A percentile compares a stretch with the other conserved stretches of the same genome.
phyloP scores from a whole-genome alignment of 2,797 vertebrate genomes.

The Hylomyscus alleni region DNA sequence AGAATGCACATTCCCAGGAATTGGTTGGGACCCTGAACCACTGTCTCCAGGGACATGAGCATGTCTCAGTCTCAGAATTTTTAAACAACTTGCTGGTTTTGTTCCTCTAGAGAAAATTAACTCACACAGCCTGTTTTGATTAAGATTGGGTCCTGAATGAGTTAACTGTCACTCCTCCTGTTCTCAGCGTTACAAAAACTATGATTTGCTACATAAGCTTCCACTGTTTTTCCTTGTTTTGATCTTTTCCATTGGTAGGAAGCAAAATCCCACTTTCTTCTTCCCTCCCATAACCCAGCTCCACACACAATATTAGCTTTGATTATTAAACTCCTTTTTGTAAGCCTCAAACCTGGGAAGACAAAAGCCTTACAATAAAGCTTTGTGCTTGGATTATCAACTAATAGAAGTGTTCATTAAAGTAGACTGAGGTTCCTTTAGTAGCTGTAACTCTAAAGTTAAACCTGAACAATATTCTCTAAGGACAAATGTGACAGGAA shows the following conservation, averaged over 20 bases:
- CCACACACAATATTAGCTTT: not conserved
- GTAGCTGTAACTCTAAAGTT: constrained; percentile 1
- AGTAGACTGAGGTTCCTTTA: not conserved
- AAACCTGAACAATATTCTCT: constrained; percentile 30
- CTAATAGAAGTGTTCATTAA: not conserved
- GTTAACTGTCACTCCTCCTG: not conserved
- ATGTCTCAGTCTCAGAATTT: constrained; percentile 23
- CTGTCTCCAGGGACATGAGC: not conserved
- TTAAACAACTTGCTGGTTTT: not conserved
- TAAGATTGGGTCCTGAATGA: not conserved
- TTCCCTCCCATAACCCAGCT: not conserved
- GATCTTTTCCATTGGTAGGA: not conserved
- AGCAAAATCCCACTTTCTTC: not conserved
- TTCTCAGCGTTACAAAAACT: not conserved
- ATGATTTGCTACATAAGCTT: not conserved
- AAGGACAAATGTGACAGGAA: constrained; percentile 14
- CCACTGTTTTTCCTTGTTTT: constrained; percentile 33
- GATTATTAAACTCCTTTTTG: constrained; percentile 40
- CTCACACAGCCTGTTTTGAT: not conserved
- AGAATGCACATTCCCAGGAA: not conserved
- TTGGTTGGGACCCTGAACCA: not conserved
- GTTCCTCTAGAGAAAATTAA: not conserved
- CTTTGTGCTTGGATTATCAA: not conserved
- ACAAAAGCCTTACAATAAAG: not conserved
- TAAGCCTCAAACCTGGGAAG: not conserved